These are phyloP conservation scores for Calonectris borealis DNA, from an alignment of 2,113 vertebrate genomes.

Conservation along the genomic window DNA sequence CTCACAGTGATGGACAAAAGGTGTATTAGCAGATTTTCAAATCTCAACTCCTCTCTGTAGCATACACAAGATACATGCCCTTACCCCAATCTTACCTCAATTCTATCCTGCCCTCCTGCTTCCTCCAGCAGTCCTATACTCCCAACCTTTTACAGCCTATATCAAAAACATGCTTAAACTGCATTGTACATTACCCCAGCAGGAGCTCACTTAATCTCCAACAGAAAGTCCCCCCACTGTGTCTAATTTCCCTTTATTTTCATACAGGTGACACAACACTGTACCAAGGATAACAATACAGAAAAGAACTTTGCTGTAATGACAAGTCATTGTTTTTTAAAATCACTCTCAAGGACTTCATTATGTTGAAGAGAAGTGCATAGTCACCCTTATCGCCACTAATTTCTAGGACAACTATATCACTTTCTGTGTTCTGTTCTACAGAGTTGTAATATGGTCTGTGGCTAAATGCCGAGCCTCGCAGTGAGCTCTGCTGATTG, in stretches of 20 bases:
- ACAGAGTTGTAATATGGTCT: background rate
- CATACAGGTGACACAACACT: background rate
- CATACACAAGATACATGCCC: background rate
- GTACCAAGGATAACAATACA: background rate
- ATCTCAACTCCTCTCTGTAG: background rate
- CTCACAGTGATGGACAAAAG: background rate
- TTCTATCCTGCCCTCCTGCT: background rate
- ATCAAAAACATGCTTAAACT: background rate
- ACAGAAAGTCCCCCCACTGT: background rate
- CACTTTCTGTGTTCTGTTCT: background rate
- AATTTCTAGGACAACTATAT: background rate
- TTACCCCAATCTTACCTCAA: background rate
- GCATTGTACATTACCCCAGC: background rate
- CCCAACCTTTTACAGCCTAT: background rate
- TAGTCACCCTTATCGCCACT: background rate
- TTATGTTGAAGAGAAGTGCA: background rate
- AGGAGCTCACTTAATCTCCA: background rate
- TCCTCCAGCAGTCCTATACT: background rate
- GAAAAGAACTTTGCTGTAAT: background rate
- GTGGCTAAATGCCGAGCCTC: background rate
- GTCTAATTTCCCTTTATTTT: background rate
- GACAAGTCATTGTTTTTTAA: background rate
- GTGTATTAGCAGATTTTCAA: background rate
- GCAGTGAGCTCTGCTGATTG: background rate
- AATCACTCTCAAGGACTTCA: background rate